Conservation (phyloP, 2,113 vertebrate species). For the Bubalus kerabau region DNA sequence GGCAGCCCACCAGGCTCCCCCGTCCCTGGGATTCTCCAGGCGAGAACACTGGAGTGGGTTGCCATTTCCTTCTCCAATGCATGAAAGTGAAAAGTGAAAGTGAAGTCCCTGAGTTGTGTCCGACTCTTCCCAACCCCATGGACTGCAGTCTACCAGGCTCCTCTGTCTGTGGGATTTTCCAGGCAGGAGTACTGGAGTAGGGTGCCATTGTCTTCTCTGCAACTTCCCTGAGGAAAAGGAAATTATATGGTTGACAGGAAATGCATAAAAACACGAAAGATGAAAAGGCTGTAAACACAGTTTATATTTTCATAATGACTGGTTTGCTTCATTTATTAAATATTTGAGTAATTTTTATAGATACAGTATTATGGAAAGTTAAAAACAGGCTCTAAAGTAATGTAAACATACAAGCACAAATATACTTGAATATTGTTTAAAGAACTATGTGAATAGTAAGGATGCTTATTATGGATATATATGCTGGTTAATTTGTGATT, state of each 20-base stretch:
- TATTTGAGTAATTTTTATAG: slow-evolving; percentile 43
- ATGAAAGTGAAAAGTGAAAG: no score
- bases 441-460: slow-evolving; percentile 26
- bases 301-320: slow-evolving; percentile 56
- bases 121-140: no score
- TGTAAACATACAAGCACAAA: slow-evolving; percentile 52
- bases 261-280: background rate
- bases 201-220: background rate
- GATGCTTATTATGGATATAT: background rate
- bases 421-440: slow-evolving; percentile 42
- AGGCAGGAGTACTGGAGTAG: no score
- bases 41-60: no score
- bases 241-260: slow-evolving; percentile 33
- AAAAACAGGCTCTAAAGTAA: slow-evolving; percentile 43
- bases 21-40: no score
- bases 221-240: background rate
- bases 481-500: slow-evolving; percentile 41
- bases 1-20: no score
- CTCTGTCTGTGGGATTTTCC: no score
- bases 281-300: background rate
- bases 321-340: slow-evolving; percentile 42
- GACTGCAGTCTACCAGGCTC: no score
- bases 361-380: slow-evolving; percentile 31
- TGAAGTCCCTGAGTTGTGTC: no score
- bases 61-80: no score